These are phyloP conservation scores for Rhyzopertha dominica DNA, from an alignment of 1,140 invertebrate species.

Conservation along the genomic window DNA sequence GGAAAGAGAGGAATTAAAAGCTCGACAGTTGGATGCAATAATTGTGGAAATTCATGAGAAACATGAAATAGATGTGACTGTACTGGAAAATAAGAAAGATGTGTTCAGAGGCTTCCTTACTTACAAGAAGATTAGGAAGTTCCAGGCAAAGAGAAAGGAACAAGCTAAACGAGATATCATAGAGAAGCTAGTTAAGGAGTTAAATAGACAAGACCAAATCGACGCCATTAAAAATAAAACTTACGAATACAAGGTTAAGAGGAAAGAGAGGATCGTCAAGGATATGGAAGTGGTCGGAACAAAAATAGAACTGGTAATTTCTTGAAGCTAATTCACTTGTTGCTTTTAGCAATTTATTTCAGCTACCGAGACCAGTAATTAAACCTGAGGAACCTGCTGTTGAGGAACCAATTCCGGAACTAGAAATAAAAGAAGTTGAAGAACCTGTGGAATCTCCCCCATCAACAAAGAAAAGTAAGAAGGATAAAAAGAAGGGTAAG, in stretches of 20 bases:
- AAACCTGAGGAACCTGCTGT: not conserved
- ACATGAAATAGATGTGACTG: constrained; percentile 11
- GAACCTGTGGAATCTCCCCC: not conserved
- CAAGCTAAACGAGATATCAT: too few relatives aligned
- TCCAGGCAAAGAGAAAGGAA: too few relatives aligned
- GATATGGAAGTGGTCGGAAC: constrained; percentile 12
- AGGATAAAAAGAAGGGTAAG: not conserved
- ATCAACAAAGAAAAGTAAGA: not conserved
- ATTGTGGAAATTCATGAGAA: not conserved
- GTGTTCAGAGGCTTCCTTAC: too few relatives aligned
- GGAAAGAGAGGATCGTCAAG: constrained; percentile 5
- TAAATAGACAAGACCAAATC: constrained; percentile 9
- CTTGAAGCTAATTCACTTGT: not conserved
- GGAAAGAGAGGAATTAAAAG: not conserved
- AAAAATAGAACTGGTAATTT: constrained; percentile 10
- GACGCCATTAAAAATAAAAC: not conserved
- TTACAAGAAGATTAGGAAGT: too few relatives aligned
- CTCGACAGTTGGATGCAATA: too few relatives aligned
- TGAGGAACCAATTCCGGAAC: too few relatives aligned
- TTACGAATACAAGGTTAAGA: not conserved
- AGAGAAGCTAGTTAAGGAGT: constrained; percentile 8
- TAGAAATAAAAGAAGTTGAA: not conserved
- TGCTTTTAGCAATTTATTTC: constrained; percentile 1
- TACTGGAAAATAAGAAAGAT: constrained; percentile 6
- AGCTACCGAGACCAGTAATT: not conserved